Conservation (phyloP, 2,113 vertebrate species). For the Actenoides hombroni region DNA sequence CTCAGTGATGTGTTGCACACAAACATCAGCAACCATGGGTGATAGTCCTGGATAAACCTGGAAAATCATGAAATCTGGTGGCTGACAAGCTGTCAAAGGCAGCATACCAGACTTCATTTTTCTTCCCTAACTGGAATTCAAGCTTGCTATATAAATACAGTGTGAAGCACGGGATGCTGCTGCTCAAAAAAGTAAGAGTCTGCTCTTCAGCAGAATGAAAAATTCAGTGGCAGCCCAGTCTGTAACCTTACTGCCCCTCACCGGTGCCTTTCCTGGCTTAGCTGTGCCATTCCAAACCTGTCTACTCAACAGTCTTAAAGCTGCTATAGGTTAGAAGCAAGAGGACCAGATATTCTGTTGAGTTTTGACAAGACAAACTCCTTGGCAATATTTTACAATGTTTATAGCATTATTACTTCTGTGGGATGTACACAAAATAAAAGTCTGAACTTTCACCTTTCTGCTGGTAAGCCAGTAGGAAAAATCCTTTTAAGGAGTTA, state of each 20-base stretch:
- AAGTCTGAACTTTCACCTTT: neutral
- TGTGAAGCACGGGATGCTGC: neutral
- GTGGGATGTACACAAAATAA: neutral
- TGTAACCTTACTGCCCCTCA: neutral
- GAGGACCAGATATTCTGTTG: neutral
- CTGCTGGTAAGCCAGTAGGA: neutral
- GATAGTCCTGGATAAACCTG: neutral
- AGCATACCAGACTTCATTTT: neutral
- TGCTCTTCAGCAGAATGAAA: neutral
- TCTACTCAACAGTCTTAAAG: neutral
- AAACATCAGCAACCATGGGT: fast-evolving
- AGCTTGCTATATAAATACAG: neutral
- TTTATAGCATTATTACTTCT: neutral
- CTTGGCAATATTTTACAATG: neutral
- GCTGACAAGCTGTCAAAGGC: neutral
- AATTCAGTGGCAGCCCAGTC: neutral
- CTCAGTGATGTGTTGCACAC: neutral
- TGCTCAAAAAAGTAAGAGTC: neutral
- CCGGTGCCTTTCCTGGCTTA: neutral
- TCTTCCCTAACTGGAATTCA: neutral
- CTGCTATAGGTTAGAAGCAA: neutral
- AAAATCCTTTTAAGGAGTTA: neutral
- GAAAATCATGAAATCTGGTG: neutral
- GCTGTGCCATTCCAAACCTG: neutral
- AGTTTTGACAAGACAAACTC: neutral